These are phyloP conservation scores for Okamejei kenojei DNA, from an alignment of 2,797 vertebrate genomes.

Conservation along the genomic window DNA sequence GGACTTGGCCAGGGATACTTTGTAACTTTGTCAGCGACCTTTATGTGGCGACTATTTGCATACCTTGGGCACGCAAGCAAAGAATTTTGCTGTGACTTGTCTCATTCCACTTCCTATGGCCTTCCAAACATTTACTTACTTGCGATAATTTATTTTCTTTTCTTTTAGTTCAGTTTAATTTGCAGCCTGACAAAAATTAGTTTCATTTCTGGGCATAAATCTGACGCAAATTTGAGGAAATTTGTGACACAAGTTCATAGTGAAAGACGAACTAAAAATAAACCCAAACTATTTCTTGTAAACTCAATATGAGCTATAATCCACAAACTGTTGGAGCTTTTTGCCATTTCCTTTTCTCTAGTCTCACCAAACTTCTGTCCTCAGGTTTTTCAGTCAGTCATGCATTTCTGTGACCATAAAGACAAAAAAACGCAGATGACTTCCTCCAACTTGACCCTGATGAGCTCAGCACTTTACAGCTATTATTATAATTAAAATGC, in stretches of 20 bases:
- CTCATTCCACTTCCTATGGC: not conserved
- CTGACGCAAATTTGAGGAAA: not conserved
- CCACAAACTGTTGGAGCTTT: not conserved
- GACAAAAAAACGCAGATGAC: not conserved
- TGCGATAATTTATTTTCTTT: not conserved
- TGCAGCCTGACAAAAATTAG: not conserved
- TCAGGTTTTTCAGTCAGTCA: not conserved
- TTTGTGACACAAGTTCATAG: not conserved
- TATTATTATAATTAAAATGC: not conserved
- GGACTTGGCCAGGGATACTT: too few species aligned
- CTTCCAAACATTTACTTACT: too few species aligned
- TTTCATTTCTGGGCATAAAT: not conserved
- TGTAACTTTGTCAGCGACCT: too few species aligned
- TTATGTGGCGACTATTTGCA: too few species aligned
- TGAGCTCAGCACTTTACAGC: not conserved
- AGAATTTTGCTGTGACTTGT: not conserved
- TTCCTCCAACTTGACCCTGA: not conserved
- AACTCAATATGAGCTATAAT: not conserved
- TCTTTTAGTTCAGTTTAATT: too few species aligned
- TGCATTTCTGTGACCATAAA: not conserved
- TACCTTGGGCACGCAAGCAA: too few species aligned
- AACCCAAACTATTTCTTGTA: not conserved
- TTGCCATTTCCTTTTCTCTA: not conserved
- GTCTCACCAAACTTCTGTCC: not conserved
- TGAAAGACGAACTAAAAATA: constrained; percentile 9